Percentiles rank a stretch among this genome's conserved stretches.
Evolutionary conservation across 2,888 invertebrate genomes (phyloP).

Genomic region (Eudasyphora cyanicolor): DNA sequence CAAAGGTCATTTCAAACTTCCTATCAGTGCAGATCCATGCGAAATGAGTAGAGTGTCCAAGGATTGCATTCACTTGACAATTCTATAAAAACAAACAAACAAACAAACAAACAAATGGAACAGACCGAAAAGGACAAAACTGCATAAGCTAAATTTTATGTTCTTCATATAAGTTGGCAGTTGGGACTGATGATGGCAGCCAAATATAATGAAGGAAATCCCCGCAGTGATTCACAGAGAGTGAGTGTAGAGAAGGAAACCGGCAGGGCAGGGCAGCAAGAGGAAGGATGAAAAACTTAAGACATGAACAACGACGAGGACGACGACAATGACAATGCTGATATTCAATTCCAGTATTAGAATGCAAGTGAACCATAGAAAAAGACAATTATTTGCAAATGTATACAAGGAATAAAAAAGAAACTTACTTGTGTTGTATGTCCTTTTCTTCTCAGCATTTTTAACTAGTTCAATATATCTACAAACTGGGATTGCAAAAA

Average conservation of each 20-base stretch:
- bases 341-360: neutral
- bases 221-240: neutral
- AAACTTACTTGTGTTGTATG: neutral
- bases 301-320: no score
- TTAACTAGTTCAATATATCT: constrained; percentile 18
- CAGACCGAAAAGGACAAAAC: neutral
- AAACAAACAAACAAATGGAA: no score
- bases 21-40: neutral
- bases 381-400: constrained; percentile 3
- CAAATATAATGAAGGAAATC: neutral
- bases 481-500: neutral
- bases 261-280: no score
- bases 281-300: neutral
- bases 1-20: no score
- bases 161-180: neutral
- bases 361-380: neutral
- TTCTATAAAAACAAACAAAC: neutral
- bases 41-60: neutral
- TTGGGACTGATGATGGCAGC: neutral
- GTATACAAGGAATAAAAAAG: neutral
- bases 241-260: no score
- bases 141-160: neutral
- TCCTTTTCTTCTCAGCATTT: neutral
- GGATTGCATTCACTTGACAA: neutral
- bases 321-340: neutral